phyloP scores from a whole-genome alignment of 2,888 invertebrate genomes.

The Meta bourneti region DNA sequence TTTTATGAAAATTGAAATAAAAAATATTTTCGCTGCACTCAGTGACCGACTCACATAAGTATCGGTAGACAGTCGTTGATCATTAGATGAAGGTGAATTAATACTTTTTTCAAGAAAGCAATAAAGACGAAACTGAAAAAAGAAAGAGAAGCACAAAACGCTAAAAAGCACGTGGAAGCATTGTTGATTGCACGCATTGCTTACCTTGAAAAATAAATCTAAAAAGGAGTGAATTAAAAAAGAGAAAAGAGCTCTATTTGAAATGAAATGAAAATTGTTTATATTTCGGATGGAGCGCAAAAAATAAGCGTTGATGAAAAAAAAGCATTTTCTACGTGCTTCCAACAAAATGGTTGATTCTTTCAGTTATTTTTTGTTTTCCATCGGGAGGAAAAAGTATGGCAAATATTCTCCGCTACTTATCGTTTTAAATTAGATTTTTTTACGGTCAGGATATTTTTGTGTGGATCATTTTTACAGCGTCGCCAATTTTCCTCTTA shows the following conservation, averaged over 20 bases:
- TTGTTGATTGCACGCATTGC: constrained; percentile 39
- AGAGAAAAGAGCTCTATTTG: background rate
- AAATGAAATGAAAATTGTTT: constrained; percentile 46
- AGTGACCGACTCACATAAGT: too few relatives aligned
- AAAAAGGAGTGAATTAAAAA: constrained; percentile 3
- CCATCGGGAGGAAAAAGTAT: background rate
- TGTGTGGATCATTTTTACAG: constrained; percentile 2
- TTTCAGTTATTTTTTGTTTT: background rate
- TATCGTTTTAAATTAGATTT: constrained; percentile 50
- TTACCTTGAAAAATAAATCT: constrained; percentile 14
- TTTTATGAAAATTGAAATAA: too few relatives aligned
- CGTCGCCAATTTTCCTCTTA: constrained; percentile 15
- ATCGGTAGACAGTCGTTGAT: too few relatives aligned
- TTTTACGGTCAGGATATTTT: background rate
- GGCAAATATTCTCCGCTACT: constrained; percentile 33
- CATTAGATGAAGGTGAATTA: background rate
- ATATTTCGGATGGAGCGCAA: constrained; percentile 3
- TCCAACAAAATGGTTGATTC: constrained; percentile 4
- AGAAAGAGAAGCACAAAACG: background rate
- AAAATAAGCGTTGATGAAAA: background rate
- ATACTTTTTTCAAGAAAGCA: constrained; percentile 23
- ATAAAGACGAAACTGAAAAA: constrained; percentile 16
- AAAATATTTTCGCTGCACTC: too few relatives aligned
- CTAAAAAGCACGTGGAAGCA: background rate
- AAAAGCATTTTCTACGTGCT: constrained; percentile 41